Percentiles rank a stretch among this genome's conserved stretches.
Evolutionary conservation across 2,888 invertebrate genomes (phyloP).

Genomic region (Gortyna flavago): DNA sequence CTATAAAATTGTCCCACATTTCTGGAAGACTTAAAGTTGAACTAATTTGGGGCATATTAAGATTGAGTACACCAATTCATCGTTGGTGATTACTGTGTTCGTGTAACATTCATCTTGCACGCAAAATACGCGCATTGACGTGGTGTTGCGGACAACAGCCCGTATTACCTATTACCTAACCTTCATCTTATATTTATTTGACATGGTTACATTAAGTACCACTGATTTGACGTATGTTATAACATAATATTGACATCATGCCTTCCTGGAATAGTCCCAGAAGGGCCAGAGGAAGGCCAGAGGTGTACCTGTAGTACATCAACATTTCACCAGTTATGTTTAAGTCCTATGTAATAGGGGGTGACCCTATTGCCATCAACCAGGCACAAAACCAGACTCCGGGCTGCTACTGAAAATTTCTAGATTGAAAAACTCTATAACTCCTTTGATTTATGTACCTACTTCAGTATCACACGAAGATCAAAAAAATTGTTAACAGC

Average conservation of each 20-base stretch:
- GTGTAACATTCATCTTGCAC: neutral
- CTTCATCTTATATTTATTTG: neutral
- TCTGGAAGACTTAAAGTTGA: neutral
- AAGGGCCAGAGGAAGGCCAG: too few species aligned
- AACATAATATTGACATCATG: neutral
- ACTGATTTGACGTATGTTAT: neutral
- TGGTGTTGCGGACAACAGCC: too few species aligned
- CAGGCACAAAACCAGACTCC: neutral
- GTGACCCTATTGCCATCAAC: neutral
- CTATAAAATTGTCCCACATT: neutral
- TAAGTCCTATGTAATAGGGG: neutral
- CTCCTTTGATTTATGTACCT: neutral
- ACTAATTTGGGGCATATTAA: conserved; percentile 24
- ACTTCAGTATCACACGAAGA: neutral
- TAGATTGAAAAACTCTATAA: neutral
- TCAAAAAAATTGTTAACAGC: neutral
- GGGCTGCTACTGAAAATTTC: neutral
- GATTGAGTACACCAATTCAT: neutral
- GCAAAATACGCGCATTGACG: too few species aligned
- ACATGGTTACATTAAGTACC: neutral
- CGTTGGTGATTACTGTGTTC: neutral
- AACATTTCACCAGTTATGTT: neutral
- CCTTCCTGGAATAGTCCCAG: too few species aligned
- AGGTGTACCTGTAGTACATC: too few species aligned
- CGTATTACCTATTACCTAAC: too few species aligned